Percentiles rank a stretch among this genome's conserved stretches.
phyloP scores from a whole-genome alignment of 2,113 vertebrate species.

The Oreochromis aureus region DNA sequence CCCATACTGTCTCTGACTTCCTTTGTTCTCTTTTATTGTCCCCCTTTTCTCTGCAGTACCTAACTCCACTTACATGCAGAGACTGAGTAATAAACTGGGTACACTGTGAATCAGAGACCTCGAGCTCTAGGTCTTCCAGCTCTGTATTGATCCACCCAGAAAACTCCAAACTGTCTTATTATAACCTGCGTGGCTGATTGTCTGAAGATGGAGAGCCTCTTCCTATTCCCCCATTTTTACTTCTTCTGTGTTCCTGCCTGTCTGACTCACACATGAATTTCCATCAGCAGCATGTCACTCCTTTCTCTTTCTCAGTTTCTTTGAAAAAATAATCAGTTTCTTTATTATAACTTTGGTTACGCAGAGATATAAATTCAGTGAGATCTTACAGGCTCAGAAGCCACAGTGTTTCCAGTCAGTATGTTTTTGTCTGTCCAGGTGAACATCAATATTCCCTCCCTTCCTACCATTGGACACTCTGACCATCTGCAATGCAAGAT shows the following conservation, averaged over 20 bases:
- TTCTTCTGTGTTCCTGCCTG: not conserved
- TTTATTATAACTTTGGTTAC: not conserved
- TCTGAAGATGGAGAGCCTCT: constrained; percentile 32
- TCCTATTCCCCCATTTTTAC: not conserved
- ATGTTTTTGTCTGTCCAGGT: constrained; percentile 34
- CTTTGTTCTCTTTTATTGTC: not conserved
- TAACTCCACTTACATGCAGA: not conserved
- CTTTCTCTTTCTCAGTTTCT: constrained; percentile 1
- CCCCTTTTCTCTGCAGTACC: not conserved
- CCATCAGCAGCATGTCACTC: not conserved
- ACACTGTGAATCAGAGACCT: constrained; percentile 19
- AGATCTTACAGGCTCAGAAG: not conserved
- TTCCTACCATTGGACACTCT: constrained; percentile 55
- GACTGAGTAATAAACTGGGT: constrained; percentile 31
- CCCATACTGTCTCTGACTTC: not conserved
- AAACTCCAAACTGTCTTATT: constrained; percentile 47
- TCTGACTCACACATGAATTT: not conserved
- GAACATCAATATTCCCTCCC: constrained; percentile 59
- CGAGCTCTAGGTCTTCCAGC: constrained; percentile 5
- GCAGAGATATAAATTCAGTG: not conserved
- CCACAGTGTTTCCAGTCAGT: not conserved
- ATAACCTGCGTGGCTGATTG: constrained; percentile 39
- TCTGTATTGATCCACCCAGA: constrained; percentile 49
- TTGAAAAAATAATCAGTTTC: not conserved
- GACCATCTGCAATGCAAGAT: constrained; percentile 63